Percentiles rank a stretch among this genome's conserved stretches.
Conservation (phyloP, 2,113 vertebrate genomes). For the Lycaon pictus region DNA sequence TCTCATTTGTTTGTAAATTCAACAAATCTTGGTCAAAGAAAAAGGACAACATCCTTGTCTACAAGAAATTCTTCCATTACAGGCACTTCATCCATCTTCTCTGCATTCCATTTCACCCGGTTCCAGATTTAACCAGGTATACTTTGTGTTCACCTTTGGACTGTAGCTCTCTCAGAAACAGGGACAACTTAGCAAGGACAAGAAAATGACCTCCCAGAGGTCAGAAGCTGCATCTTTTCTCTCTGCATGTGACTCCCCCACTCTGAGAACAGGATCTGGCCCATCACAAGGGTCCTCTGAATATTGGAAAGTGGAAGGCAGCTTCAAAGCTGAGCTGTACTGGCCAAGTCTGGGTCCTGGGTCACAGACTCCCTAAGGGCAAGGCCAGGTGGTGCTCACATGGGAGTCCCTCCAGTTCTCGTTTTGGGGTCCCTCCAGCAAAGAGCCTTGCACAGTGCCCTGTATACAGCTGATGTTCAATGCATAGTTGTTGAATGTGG, state of each 20-base stretch:
- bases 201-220: neutral
- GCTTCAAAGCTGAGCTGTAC: neutral
- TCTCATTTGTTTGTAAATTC: slow-evolving; percentile 42
- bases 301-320: neutral
- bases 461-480: neutral
- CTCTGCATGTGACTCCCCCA: neutral
- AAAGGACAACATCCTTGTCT: neutral
- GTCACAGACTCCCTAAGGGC: neutral
- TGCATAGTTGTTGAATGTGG: neutral
- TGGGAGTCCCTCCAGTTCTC: neutral
- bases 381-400: neutral
- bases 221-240: neutral
- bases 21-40: slow-evolving; percentile 2
- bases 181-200: neutral
- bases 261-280: neutral
- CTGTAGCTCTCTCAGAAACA: neutral
- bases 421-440: neutral
- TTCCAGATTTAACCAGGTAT: neutral
- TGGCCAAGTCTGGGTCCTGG: neutral
- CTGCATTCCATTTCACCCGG: neutral
- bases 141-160: neutral
- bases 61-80: neutral
- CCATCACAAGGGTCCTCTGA: neutral
- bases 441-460: neutral
- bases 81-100: neutral